Base-by-base conservation (phyloP, 2,113 vertebrate species). In the Oceanites oceanicus region DNA sequence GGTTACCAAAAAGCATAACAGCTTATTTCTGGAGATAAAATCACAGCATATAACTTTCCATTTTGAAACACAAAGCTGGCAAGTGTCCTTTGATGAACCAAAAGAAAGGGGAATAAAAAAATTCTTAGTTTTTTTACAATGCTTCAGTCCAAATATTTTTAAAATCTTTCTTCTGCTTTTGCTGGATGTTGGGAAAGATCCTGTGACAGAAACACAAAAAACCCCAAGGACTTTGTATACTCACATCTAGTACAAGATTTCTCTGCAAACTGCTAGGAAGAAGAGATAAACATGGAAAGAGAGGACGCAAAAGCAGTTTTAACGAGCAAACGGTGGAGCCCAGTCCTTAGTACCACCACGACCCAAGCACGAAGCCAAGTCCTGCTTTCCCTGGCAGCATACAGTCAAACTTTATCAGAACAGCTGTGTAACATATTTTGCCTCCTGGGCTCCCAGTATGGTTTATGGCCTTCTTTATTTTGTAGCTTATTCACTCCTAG, bases 281-380 rank as follows among this genome's bases (percentile, higher is more conserved):
- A 73, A 22, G 26, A 50, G 20, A 65, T 11, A 22, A 81, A 62
- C 6, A 11, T 3, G 21, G 38, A 30, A 77, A 58, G 14, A 73
- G 18, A 27, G 7, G 18, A 66, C 15, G 3, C 10, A 80, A 68
- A 77, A 74, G 22, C 4, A 23, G 14, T 29, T 42, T 25, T 36
- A 66, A 36, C 1, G 2, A 62, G 3, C 32, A 2, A 23, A 50
- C 3, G 0, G 20, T 23, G 44, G 32, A 71, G 40, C 8, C 23
- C 2, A 0, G 34, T 27, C 45, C 13, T 63, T 23, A 34, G 10
- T 13, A 44, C 16, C 15, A 29, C 52, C 25, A 8, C 0, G 0
- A 62, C 7, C 2, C 4, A 22, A 23, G 18, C 2, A 4, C 5
- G 8, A 65, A 61, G 13, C 16, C 29, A 66, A 74, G 47, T 10